Evolutionary conservation across 2,888 invertebrate genomes (phyloP).

Genomic region (Pachliopta kotzebuea): DNA sequence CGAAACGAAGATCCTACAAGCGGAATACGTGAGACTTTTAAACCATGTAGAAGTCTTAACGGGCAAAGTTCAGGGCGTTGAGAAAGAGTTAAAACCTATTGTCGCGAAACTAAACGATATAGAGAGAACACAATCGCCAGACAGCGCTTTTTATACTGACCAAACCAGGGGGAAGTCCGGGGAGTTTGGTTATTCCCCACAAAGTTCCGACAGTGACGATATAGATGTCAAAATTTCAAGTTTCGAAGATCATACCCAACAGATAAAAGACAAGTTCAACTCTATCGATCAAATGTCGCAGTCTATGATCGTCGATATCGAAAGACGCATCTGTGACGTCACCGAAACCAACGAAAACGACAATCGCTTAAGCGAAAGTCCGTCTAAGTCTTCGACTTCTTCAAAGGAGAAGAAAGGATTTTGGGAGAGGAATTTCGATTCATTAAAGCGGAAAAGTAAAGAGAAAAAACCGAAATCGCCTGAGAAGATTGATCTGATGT

Average conservation of each 20-base stretch:
- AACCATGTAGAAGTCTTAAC: constrained; percentile 84
- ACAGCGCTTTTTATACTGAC: constrained; percentile 78
- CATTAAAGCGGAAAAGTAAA: constrained; percentile 63
- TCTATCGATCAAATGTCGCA: constrained; percentile 78
- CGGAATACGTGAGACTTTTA: constrained; percentile 76
- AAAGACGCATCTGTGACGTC: constrained; percentile 56
- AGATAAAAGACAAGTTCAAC: constrained; percentile 70
- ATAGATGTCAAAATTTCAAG: constrained; percentile 57
- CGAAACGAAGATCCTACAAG: constrained; percentile 85
- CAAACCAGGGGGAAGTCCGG: constrained; percentile 75
- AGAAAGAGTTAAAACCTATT: constrained; percentile 82
- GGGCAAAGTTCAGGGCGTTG: constrained; percentile 83
- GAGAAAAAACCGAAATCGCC: constrained; percentile 65
- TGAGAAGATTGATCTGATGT: constrained; percentile 73
- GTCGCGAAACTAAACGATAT: constrained; percentile 65
- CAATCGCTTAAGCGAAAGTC: constrained; percentile 58
- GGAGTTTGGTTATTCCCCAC: constrained; percentile 73
- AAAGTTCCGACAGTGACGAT: constrained; percentile 73
- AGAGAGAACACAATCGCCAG: constrained; percentile 70
- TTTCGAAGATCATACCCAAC: constrained; percentile 66
- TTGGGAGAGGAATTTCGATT: constrained; percentile 78
- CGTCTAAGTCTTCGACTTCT: constrained; percentile 65
- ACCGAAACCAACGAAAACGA: constrained; percentile 41
- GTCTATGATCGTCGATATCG: constrained; percentile 76
- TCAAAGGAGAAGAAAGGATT: constrained; percentile 76